Base-by-base conservation (phyloP, 2,797 vertebrate species). In the Hydrocynus forskahlii region DNA sequence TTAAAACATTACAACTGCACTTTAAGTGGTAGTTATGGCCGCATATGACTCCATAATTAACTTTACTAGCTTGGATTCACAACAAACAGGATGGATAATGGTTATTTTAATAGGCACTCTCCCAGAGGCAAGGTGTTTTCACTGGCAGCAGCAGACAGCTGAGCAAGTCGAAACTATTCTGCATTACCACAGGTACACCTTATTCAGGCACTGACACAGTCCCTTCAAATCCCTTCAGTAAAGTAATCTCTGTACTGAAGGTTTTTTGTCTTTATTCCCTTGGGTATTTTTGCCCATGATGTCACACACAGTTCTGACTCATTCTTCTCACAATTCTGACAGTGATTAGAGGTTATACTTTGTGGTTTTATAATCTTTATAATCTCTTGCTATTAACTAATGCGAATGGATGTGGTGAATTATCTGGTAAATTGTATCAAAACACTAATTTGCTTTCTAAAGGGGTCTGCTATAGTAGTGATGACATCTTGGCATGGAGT, bases 21-120 rank as follows among this genome's bases (percentile, higher is more conserved):
- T n/a, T 57, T 55, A 73, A 57, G 35, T 57, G 70, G 70, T 73
- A 21, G 16, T 73, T 57, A 73, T 57, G 52, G 70, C 52, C 43
- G 40, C 29, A 57, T 17, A n/a, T 14, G 54, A 29, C 70, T 73
- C 29, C 19, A 13, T 73, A 57, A 73, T 73, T 73, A 29, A 73
- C 29, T 73, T 55, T 55, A n/a, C 52, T 73, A 52, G 52, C 35
- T 73, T 38, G 25, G 29, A 57, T 38, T 55, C 52, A 73, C 70
- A 57, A 38, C 35, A 52, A 55, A 35, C 50, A 54, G 29, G 25
- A 38, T 9, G 29, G 52, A 73, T 73, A 38, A 57, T 73, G 52
- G 21, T 38, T 68, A 45, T 45, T 68, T 68, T 45, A 68, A 68
- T 68, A 45, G 66, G 40, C 10, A 21, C 66, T 68, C n/a, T 68